Conservation (phyloP, 2,888 invertebrate genomes). For the Auanema freiburgensis region DNA sequence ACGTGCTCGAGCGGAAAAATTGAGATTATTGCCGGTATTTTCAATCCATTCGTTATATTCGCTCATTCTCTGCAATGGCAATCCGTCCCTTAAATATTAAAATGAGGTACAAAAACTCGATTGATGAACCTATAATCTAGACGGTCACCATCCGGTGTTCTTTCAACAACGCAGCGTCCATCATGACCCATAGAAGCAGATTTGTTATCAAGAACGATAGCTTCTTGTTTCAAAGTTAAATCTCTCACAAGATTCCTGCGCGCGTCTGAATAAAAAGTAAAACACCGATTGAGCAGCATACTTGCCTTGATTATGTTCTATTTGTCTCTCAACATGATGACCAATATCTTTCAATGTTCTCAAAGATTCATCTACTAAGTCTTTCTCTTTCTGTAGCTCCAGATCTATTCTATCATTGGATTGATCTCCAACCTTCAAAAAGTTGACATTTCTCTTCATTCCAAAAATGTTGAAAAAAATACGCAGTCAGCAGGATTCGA, state of each 20-base stretch:
- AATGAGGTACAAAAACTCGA: no score
- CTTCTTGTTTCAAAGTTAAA: conserved; percentile 57
- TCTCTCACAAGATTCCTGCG: conserved; percentile 51
- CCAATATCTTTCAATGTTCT: conserved; percentile 55
- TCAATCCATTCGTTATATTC: conserved; percentile 61
- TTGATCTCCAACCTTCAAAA: conserved; percentile 45
- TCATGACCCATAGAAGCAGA: conserved; percentile 37
- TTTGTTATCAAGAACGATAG: conserved; percentile 53
- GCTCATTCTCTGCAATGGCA: conserved; percentile 56
- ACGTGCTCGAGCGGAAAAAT: conserved; percentile 51
- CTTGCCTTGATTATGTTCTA: conserved; percentile 51
- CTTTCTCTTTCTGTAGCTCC: conserved; percentile 56
- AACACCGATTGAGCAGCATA: neutral
- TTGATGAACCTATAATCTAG: conserved; percentile 36
- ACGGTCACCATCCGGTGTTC: conserved; percentile 49
- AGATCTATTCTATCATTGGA: conserved; percentile 51
- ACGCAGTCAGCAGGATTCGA: conserved; percentile 46
- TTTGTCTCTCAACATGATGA: conserved; percentile 48
- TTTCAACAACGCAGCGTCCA: conserved; percentile 27
- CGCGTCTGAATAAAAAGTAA: conserved; percentile 34
- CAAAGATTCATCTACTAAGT: conserved; percentile 44
- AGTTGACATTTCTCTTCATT: no score
- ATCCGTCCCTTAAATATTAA: conserved; percentile 52
- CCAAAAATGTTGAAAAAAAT: no score
- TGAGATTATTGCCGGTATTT: conserved; percentile 58